Percentiles rank a stretch among this genome's conserved stretches.
Conservation (phyloP, 2,113 vertebrate genomes). For the Ginglymostoma cirratum region DNA sequence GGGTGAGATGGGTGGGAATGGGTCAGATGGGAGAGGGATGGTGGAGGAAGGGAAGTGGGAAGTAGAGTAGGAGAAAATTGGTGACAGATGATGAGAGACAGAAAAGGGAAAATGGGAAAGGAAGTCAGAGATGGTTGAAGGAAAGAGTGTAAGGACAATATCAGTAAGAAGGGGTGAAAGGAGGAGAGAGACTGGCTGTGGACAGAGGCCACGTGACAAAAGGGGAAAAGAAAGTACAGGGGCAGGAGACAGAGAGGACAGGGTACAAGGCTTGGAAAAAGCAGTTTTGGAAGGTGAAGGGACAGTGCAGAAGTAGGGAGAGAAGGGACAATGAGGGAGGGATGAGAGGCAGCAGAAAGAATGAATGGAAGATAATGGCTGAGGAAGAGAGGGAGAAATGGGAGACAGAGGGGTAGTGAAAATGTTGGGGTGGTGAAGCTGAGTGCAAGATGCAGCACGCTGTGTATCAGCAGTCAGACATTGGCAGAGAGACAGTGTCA, state of each 20-base stretch:
- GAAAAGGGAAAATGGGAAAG: neutral
- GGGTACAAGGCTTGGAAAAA: neutral
- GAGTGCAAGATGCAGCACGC: neutral
- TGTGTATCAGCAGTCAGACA: neutral
- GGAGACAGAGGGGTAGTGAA: neutral
- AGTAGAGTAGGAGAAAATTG: neutral
- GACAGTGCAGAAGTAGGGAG: neutral
- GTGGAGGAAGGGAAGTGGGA: neutral
- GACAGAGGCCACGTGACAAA: neutral
- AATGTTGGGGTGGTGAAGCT: neutral
- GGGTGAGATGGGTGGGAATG: too few species aligned
- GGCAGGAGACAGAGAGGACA: neutral
- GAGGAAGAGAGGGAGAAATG: neutral
- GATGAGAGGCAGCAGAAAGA: neutral
- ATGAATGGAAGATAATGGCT: neutral
- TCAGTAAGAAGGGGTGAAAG: neutral
- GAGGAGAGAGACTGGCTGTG: neutral
- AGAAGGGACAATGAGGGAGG: neutral
- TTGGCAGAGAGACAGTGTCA: neutral
- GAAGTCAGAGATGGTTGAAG: too few species aligned
- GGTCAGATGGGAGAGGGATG: neutral
- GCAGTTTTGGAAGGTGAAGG: neutral
- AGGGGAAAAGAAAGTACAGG: neutral
- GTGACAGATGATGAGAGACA: neutral
- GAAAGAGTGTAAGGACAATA: too few species aligned